Evolutionary conservation across 2,113 vertebrate species (phyloP), one percentile per base, ranked within the genome.

Genomic region (Edolisoma coerulescens): DNA sequence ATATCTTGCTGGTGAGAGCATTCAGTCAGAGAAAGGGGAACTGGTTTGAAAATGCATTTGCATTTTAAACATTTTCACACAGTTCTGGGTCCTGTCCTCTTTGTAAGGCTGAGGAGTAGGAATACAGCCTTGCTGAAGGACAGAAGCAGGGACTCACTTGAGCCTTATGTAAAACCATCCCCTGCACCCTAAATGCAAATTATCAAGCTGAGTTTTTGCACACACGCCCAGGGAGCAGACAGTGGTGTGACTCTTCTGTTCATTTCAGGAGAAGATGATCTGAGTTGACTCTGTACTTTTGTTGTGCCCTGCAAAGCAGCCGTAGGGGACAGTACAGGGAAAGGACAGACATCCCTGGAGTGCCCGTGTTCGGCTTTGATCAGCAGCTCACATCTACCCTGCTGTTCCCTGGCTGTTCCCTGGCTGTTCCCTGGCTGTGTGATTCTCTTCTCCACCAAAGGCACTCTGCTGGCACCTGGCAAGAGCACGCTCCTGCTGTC

Each of bases 261-360:
- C 4, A 17, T 76, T 86, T 76, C 44, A 22, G 59, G 49, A 76
- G 37, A 85, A 35, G 4, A 14, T 6, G 16, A n/a, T 56, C 10
- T 33, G 30, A 52, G 76, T 61, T 42, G 33, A 22, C 70, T 42
- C 6, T 3, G 2, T 11, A 26, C 71, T 78, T 84, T 6, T 74
- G 28, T 37, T 49, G 23, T 75, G n/a, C 13, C 12, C 60, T 70
- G 60, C 30, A 33, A 12, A n/a, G 28, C 42, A 61, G 41, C n/a
- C 1, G 0, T 6, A 6, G 17, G 73, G 32, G 7, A 3, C 15
- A 18, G 44, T 2, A 30, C 23, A 56, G 35, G 42, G 87, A 59
- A 49, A 64, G 37, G 32, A 37, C 50, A 77, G 61, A 32, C 33
- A 24, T 16, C 37, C 27, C 54, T 24, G 54, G 45, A 77, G 45